Conservation (phyloP, 2,888 invertebrate genomes). For the Parasteatoda lunata region DNA sequence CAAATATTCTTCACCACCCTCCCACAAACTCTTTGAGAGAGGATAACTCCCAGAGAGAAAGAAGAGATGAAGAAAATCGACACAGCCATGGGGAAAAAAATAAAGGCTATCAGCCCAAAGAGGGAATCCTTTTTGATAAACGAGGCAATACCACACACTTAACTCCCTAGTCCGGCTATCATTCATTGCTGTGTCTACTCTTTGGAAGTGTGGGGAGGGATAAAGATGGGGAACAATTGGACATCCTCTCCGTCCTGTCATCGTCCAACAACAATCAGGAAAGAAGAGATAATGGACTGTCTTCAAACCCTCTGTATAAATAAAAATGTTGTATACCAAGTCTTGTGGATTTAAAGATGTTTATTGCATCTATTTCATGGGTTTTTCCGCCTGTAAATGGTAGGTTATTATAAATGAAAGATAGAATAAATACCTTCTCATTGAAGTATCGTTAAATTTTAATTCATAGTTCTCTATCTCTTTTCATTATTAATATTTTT, state of each 20-base stretch:
- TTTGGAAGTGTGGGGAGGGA: too few species aligned
- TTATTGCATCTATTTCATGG: too few species aligned
- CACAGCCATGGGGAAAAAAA: constrained; percentile 7
- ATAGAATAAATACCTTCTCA: too few species aligned
- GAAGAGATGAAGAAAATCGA: constrained; percentile 32
- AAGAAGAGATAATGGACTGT: too few species aligned
- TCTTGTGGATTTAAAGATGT: too few species aligned
- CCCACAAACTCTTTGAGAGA: neutral
- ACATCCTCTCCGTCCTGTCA: constrained; percentile 6
- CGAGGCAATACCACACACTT: constrained; percentile 62
- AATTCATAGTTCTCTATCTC: too few species aligned
- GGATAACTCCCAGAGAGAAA: constrained; percentile 4
- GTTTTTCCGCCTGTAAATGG: too few species aligned
- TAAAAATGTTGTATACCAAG: too few species aligned
- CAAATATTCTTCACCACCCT: constrained; percentile 25
- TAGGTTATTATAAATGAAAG: too few species aligned
- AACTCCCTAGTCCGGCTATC: constrained; percentile 59
- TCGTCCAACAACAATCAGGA: neutral
- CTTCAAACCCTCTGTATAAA: too few species aligned
- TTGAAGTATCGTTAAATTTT: too few species aligned
- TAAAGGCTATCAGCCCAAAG: constrained; percentile 4
- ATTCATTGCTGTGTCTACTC: constrained; percentile 39
- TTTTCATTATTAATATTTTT: too few species aligned
- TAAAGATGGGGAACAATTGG: neutral
- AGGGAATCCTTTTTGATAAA: constrained; percentile 42